These are phyloP conservation scores for Channa striata DNA, from an alignment of 2,797 vertebrate genomes.

Conservation along the genomic window DNA sequence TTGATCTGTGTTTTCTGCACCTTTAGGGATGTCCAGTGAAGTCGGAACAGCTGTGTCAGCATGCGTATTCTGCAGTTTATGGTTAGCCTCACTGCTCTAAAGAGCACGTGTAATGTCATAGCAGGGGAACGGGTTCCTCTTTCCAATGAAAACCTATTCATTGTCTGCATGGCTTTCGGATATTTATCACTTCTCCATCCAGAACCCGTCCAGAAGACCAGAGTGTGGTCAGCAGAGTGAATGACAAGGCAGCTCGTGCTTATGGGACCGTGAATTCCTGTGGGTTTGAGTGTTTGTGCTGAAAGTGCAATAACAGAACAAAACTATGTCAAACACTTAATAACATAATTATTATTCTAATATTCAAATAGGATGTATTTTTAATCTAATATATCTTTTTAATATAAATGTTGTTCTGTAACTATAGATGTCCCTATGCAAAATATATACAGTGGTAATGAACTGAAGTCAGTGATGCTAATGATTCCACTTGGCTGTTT, in stretches of 20 bases:
- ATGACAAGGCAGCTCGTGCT: constrained; percentile 20
- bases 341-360: no score
- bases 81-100: neutral
- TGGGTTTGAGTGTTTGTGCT: constrained; percentile 32
- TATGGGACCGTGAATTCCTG: constrained; percentile 5
- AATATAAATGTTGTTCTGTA: no score
- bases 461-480: constrained; percentile 14
- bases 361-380: no score
- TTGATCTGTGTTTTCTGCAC: constrained; percentile 62
- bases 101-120: constrained; percentile 2
- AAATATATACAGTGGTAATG: neutral
- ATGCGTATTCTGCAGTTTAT: constrained; percentile 5
- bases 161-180: constrained; percentile 36
- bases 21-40: constrained; percentile 62
- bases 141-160: constrained; percentile 54
- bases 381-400: no score
- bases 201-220: constrained; percentile 33
- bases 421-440: no score
- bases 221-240: constrained; percentile 16
- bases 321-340: neutral
- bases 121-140: constrained; percentile 64
- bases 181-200: constrained; percentile 70
- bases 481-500: neutral
- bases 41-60: constrained; percentile 20
- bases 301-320: constrained; percentile 18